These are phyloP conservation scores for Drosophila repletoides DNA, from an alignment of 1,140 invertebrate genomes.

Conservation along the genomic window DNA sequence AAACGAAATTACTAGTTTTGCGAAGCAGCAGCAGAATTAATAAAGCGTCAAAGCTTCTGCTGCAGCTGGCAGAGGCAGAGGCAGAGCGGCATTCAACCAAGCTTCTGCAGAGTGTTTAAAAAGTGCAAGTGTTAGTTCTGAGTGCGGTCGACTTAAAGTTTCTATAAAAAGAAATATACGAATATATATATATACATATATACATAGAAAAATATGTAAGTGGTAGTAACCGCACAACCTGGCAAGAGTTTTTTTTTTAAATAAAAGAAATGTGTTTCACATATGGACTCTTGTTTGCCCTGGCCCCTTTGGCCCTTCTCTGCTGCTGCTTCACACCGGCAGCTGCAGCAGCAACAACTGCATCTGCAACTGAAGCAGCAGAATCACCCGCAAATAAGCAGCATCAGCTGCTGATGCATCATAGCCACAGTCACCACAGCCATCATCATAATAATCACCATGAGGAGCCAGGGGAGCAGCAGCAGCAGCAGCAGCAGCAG, in stretches of 20 bases:
- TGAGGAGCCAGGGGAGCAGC: not conserved
- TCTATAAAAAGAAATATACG: not conserved
- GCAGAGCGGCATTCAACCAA: conserved; percentile 1
- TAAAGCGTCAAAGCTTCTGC: conserved; percentile 17
- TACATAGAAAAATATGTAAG: conserved; percentile 19
- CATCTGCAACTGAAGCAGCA: not conserved
- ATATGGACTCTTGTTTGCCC: conserved; percentile 39
- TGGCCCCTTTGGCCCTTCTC: conserved; percentile 9
- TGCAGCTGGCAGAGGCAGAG: not conserved
- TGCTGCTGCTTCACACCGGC: conserved; percentile 16
- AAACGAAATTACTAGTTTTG: conserved; percentile 35
- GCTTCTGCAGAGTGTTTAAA: conserved; percentile 3
- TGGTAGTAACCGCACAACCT: conserved; percentile 15
- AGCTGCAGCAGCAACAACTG: conserved; percentile 13
- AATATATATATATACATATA: conserved; percentile 13
- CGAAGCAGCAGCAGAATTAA: conserved; percentile 18
- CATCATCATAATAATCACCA: conserved; percentile 21
- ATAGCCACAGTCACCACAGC: conserved; percentile 9
- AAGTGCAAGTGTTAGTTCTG: conserved; percentile 28
- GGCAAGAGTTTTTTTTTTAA: conserved; percentile 9
- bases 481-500: conserved; percentile 4
- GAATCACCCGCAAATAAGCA: conserved; percentile 2
- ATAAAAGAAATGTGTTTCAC: conserved; percentile 57
- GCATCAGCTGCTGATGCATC: conserved; percentile 14
- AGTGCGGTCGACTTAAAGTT: conserved; percentile 11